Base-by-base conservation (phyloP, 2,888 invertebrate species). In the Hemaris fuciformis region DNA sequence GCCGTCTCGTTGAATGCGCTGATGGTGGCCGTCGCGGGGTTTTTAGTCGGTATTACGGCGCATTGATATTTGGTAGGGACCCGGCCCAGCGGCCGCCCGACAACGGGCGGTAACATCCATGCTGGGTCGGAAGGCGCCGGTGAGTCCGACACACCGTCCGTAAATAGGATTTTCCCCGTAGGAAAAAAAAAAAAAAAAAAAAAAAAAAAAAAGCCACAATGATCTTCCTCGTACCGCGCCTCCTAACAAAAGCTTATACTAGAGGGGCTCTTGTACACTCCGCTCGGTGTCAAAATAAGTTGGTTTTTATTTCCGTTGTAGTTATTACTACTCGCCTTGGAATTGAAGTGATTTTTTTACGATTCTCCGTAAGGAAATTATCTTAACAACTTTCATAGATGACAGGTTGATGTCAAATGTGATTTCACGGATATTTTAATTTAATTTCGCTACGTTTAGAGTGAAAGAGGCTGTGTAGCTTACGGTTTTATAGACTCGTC, bases 221-320 rank as follows among this genome's bases (percentile, higher is more conserved):
- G 85, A 77, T 65, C 84, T 68, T 23, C 71, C 71, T 59, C 62
- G n/a, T 64, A 48, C 64, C 67, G 66, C 64, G 59, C 60, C 41
- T 63, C 25, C 59, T 46, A 64, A 61, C 61, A 61, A 61, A 42
- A 61, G 27, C 53, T 31, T 45, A 61, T 22, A 45, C 59, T 42
- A 23, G 23, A 70, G 65, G 64, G 63, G 70, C 57, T 59, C 64
- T 61, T 65, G 66, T 64, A 62, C 69, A 68, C 67, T 61, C 58
- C 64, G 4, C 56, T 60, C 66, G 48, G 66, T 83, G 53, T 80
- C 85, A 69, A 27, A 15, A 31, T 68, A 66, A 48, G 64, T 63
- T 84, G 84, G 88, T 77, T 75, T 71, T 76, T 77, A 80, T 78
- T 80, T 78, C 78, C 81, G 82, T 77, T 72, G 75, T 53, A 53